Evolutionary conservation across 2,888 invertebrate genomes (phyloP).

Genomic region (Camponotus fellah): DNA sequence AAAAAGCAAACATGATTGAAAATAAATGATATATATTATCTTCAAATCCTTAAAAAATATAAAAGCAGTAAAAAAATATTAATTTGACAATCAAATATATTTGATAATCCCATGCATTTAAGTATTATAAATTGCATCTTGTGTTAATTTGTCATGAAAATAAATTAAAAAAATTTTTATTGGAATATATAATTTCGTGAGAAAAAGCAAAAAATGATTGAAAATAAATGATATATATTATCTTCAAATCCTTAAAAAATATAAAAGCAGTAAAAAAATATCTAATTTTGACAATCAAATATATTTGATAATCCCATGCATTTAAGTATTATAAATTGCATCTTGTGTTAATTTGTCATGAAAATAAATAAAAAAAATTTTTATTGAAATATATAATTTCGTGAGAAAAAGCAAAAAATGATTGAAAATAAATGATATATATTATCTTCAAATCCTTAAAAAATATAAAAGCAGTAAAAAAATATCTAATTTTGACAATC

Average conservation of each 20-base stretch:
- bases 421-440: not conserved
- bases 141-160: not conserved
- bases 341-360: not conserved
- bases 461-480: not conserved
- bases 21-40: not conserved
- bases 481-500: not conserved
- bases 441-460: not conserved
- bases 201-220: no score
- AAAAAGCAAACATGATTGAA: not conserved
- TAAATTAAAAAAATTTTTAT: not conserved
- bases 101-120: not conserved
- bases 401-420: not conserved
- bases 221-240: not conserved
- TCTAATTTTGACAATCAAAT: not conserved
- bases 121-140: not conserved
- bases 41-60: not conserved
- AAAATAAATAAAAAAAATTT: slow-evolving; percentile 3
- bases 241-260: not conserved
- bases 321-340: not conserved
- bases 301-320: not conserved
- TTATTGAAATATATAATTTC: not conserved
- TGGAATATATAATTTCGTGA: not conserved
- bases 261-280: not conserved
- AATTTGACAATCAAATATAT: not conserved
- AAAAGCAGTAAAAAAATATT: not conserved